phyloP scores from a whole-genome alignment of 2,888 invertebrate genomes.

The Pollenia angustigena region DNA sequence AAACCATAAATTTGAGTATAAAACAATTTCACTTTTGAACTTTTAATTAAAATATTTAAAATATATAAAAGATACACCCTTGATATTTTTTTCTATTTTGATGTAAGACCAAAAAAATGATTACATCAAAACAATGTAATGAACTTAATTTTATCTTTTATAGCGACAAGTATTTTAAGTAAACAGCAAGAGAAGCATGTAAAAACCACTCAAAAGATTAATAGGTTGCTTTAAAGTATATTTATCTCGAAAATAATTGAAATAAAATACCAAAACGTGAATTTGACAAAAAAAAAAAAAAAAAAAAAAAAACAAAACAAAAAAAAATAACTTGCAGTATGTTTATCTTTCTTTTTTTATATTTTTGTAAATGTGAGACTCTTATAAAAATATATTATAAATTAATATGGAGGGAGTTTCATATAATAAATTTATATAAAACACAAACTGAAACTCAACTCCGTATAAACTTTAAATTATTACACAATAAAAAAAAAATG shows the following conservation, averaged over 20 bases:
- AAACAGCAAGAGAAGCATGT: slow-evolving; percentile 42
- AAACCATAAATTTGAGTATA: too few relatives aligned
- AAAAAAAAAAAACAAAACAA: not conserved
- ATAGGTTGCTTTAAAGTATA: slow-evolving; percentile 46
- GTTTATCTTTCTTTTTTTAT: slow-evolving; percentile 1
- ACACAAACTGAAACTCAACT: slow-evolving; percentile 18
- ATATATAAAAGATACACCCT: too few relatives aligned
- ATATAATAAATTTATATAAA: slow-evolving; percentile 35
- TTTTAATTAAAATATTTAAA: too few relatives aligned
- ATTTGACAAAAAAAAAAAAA: not conserved
- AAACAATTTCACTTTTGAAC: too few relatives aligned
- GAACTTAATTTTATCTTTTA: slow-evolving; percentile 23
- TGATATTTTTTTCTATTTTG: too few relatives aligned
- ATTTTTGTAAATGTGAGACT: not conserved
- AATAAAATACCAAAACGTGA: slow-evolving; percentile 58
- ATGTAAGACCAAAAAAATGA: not conserved
- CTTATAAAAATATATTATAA: slow-evolving; percentile 6
- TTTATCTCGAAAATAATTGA: slow-evolving; percentile 61
- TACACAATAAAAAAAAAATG: slow-evolving; percentile 26
- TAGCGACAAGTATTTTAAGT: slow-evolving; percentile 16
- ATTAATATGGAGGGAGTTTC: slow-evolving; percentile 40
- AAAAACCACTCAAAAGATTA: slow-evolving; percentile 51
- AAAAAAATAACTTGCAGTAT: not conserved
- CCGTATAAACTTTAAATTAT: slow-evolving; percentile 6
- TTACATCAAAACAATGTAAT: slow-evolving; percentile 4